phyloP scores from a whole-genome alignment of 2,888 invertebrate genomes.

The Protophormia terraenovae region DNA sequence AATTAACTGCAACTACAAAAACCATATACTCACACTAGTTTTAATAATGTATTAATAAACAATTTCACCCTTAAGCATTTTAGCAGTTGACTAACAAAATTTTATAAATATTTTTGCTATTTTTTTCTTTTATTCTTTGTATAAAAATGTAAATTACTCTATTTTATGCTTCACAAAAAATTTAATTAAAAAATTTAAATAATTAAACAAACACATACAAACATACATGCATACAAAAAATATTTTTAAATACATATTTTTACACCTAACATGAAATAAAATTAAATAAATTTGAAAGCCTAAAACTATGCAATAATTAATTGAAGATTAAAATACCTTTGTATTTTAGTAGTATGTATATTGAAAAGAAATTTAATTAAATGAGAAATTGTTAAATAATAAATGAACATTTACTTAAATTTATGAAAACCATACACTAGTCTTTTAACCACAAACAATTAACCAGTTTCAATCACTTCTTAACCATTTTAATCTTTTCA shows the following conservation, averaged over 20 bases:
- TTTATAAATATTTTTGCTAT: not conserved
- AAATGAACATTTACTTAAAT: too few relatives aligned
- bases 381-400: too few relatives aligned
- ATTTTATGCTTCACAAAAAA: slow-evolving; percentile 18
- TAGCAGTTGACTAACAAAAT: not conserved
- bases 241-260: too few relatives aligned
- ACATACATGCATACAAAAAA: not conserved
- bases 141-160: not conserved
- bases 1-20: not conserved
- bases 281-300: not conserved
- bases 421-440: too few relatives aligned
- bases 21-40: not conserved
- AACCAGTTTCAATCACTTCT: not conserved
- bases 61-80: not conserved
- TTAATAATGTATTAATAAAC: not conserved
- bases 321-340: slow-evolving; percentile 3
- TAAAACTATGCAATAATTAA: slow-evolving; percentile 33
- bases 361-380: not conserved
- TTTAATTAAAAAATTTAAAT: slow-evolving; percentile 21
- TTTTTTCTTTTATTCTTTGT: too few relatives aligned
- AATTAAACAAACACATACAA: not conserved
- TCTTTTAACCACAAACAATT: slow-evolving; percentile 3
- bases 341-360: not conserved
- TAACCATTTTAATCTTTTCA: not conserved
- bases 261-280: not conserved